Conservation (phyloP, 2,888 invertebrate species). For the Orgyia antiqua region DNA sequence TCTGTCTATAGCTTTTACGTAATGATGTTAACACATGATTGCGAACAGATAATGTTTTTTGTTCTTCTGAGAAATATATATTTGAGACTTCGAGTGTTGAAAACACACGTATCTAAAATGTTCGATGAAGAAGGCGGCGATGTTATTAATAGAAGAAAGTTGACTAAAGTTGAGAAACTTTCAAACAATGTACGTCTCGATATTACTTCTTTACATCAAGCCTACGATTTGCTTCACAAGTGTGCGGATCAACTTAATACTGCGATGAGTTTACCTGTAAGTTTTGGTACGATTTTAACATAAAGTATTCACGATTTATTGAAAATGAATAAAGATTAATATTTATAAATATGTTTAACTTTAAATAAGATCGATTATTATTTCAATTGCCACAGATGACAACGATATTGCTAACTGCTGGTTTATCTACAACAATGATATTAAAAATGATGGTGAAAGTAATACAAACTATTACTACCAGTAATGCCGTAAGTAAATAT, state of each 20-base stretch:
- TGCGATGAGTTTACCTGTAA: conserved; percentile 54
- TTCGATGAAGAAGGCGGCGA: conserved; percentile 21
- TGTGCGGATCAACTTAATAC: conserved; percentile 48
- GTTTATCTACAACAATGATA: conserved; percentile 46
- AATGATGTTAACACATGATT: conserved; percentile 38
- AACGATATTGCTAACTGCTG: conserved; percentile 44
- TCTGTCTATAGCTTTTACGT: conserved; percentile 21
- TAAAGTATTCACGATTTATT: no score
- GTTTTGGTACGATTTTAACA: conserved; percentile 2
- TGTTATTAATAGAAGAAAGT: conserved; percentile 8
- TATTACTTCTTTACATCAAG: conserved; percentile 41
- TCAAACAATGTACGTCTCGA: conserved; percentile 40
- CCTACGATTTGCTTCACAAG: conserved; percentile 51
- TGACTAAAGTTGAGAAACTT: conserved; percentile 36
- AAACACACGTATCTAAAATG: conserved; percentile 40
- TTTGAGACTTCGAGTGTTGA: conserved; percentile 41
- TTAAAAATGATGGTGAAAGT: conserved; percentile 40
- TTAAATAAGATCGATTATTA: no score
- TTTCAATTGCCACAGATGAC: conserved; percentile 51
- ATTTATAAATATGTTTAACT: no score
- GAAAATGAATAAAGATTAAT: no score
- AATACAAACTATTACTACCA: conserved; percentile 30
- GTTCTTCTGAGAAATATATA: conserved; percentile 37
- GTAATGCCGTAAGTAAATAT: conserved; percentile 27
- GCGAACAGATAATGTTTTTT: conserved; percentile 44